These are phyloP conservation scores for Streblospio benedicti DNA, from an alignment of 1,140 invertebrate species.

Conservation along the genomic window DNA sequence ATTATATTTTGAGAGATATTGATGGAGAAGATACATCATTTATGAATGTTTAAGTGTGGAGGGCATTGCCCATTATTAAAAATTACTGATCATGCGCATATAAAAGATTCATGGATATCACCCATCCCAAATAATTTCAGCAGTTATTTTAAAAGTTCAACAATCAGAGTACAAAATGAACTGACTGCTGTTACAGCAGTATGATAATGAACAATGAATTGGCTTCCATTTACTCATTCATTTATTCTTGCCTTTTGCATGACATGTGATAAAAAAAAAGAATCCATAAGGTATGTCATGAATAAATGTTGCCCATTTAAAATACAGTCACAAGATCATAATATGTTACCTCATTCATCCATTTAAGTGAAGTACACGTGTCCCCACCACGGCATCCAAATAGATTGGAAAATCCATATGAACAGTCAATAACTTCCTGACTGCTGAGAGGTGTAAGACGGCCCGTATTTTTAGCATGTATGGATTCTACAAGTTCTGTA, in stretches of 20 bases:
- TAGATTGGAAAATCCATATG: conserved; percentile 55
- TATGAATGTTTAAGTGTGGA: background rate
- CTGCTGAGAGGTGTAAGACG: conserved; percentile 55
- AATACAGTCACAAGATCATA: background rate
- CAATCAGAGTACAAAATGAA: background rate
- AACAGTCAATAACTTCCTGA: conserved; percentile 77
- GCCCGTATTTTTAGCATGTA: conserved; percentile 62
- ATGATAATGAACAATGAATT: background rate
- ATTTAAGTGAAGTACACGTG: conserved; percentile 63
- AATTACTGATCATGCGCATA: no score
- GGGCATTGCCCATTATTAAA: no score
- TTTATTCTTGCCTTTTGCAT: background rate
- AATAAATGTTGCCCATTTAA: background rate
- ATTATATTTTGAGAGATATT: background rate
- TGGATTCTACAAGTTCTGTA: conserved; percentile 66
- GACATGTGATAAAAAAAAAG: background rate
- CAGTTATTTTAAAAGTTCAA: no score
- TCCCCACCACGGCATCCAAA: conserved; percentile 73
- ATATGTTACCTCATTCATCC: conserved; percentile 53
- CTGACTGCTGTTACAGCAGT: background rate
- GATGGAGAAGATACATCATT: background rate
- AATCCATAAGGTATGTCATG: background rate
- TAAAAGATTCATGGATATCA: no score
- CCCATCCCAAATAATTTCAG: no score
- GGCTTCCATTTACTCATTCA: background rate